These are phyloP conservation scores for Calcarius ornatus DNA, from an alignment of 2,113 vertebrate genomes.

Conservation along the genomic window DNA sequence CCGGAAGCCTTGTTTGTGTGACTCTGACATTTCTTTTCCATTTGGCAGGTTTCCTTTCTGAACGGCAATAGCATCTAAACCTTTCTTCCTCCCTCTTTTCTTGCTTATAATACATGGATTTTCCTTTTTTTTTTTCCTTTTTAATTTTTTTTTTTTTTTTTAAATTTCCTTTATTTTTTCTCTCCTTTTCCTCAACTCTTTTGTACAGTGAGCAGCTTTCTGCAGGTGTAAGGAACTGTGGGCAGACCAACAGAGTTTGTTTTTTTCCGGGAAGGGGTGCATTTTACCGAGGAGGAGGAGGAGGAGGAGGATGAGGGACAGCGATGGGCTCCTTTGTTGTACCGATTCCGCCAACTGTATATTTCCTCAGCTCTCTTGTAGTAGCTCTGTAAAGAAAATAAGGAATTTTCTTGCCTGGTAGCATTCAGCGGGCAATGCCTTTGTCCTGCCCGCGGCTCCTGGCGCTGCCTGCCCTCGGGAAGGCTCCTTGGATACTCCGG, in stretches of 20 bases:
- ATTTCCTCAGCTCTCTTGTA: constrained; percentile 21
- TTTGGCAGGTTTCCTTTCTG: constrained; percentile 63
- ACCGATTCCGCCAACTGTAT: constrained; percentile 61
- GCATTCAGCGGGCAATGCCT: background rate
- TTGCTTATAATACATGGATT: constrained; percentile 40
- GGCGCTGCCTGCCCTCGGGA: background rate
- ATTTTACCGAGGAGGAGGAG: background rate
- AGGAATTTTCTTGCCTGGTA: constrained; percentile 24
- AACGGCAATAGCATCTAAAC: constrained; percentile 38
- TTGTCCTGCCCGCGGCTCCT: background rate
- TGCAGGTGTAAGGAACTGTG: background rate
- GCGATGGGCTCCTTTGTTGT: constrained; percentile 7
- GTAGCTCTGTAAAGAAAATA: constrained; percentile 30
- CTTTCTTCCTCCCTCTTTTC: constrained; percentile 39
- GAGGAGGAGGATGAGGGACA: background rate
- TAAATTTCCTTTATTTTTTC: background rate
- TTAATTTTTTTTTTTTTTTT: background rate
- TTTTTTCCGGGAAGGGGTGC: constrained; percentile 19
- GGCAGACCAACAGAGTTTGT: background rate
- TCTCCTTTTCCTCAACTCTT: background rate
- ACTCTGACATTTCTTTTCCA: constrained; percentile 67
- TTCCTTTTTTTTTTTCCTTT: background rate
- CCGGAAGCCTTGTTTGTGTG: constrained; percentile 67
- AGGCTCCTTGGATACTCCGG: background rate
- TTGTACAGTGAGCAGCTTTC: constrained; percentile 55